Base-by-base conservation (phyloP, 2,888 invertebrate species). In the Dyspetes luteomarginatus region DNA sequence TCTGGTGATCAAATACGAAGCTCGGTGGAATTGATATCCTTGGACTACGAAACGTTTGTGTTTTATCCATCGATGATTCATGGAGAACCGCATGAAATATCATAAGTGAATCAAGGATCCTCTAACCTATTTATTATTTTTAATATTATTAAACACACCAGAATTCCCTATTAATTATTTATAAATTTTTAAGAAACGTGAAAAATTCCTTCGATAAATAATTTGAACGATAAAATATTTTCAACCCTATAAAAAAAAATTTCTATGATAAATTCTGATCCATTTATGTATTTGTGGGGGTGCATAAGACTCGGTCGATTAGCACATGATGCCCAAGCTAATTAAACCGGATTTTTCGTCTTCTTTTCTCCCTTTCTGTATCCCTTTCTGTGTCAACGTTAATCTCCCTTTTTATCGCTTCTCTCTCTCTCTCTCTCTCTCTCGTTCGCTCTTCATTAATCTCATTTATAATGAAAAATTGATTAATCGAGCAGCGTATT, bases 321-420 rank as follows among this genome's bases (percentile, higher is more conserved):
- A 75, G 55, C 41, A 22, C 36, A 67, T 45, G 65, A 60, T 58
- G 67, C 65, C 60, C 30, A 62, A 60, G 75, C 58, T 80, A 80
- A 76, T 80, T 80, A 80, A 76, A 52, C 71, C 43, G 71, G 77
- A 56, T 64, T 30, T 48, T 56, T 56, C 58, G 48, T 64, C 77
- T 62, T 45, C 30, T 43, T 15, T 45, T 75, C 36, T 67, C 45
- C 65, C n/a, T 60, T 69, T 9, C 60, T 30, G 9, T 41, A 17
- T 72, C 28, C 55, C 17, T 43, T 43, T 30, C 28, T 60, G 28
- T 28, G n/a, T 28, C 15, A 15, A 15, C 4, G 56, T 30, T 45
- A 50, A 62, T 36, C 50, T 45, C 17, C 17, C 48, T n/a, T 15
- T 26, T 58, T 48, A 55, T 36, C 15, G 50, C 30, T 4, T 5